A percentile compares a stretch with the other conserved stretches of the same genome.
Evolutionary conservation across 2,113 vertebrate genomes (phyloP).

Genomic region (Ceyx melanurus): DNA sequence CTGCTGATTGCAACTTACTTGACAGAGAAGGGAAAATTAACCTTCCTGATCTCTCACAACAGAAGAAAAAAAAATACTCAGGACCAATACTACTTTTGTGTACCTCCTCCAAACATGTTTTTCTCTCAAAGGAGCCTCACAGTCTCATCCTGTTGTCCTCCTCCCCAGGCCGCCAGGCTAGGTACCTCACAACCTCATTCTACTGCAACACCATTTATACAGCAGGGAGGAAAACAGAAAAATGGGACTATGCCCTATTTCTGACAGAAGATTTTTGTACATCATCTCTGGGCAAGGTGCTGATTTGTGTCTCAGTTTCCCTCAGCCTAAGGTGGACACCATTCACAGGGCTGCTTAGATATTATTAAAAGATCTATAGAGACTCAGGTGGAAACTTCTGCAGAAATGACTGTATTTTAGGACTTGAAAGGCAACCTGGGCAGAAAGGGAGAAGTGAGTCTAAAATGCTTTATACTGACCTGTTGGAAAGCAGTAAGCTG

Average conservation of each 20-base stretch:
- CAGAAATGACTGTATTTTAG: background rate
- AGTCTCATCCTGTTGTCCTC: background rate
- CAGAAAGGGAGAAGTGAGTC: background rate
- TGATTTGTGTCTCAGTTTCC: conserved; percentile 2
- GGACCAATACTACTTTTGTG: background rate
- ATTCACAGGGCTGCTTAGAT: background rate
- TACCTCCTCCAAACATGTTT: fast-evolving
- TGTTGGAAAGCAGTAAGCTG: background rate
- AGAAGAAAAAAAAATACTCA: background rate
- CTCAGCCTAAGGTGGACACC: background rate
- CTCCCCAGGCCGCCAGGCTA: background rate
- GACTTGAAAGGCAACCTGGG: background rate
- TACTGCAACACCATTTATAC: background rate
- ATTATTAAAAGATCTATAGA: background rate
- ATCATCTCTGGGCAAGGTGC: fast-evolving
- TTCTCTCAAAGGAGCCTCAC: background rate
- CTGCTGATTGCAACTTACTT: background rate
- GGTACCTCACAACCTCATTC: fast-evolving
- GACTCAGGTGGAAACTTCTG: background rate
- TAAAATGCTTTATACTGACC: background rate
- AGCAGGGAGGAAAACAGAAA: background rate
- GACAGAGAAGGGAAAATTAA: background rate
- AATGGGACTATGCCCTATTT: fast-evolving
- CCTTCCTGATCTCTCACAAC: background rate
- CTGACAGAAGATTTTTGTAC: background rate